Conservation (phyloP, 2,797 vertebrate species). For the Tapirus indicus region DNA sequence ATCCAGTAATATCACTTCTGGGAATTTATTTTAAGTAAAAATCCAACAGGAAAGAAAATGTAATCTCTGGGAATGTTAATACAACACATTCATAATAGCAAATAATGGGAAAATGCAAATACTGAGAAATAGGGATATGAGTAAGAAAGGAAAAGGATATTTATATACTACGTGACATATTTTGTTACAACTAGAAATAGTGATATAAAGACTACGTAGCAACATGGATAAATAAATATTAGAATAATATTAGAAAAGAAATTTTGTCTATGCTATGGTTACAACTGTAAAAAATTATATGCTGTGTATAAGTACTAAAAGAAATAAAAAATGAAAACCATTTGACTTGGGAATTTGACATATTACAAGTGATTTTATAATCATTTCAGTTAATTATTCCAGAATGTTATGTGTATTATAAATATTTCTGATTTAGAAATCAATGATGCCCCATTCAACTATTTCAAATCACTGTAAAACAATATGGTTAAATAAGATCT, state of each 20-base stretch:
- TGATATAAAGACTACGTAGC: neutral
- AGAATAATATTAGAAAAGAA: neutral
- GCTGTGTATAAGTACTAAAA: neutral
- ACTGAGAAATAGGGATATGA: neutral
- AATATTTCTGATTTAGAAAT: conserved; percentile 25
- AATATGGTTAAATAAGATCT: neutral
- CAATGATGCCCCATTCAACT: neutral
- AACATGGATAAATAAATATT: neutral
- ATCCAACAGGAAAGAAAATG: neutral
- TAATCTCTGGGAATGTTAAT: neutral
- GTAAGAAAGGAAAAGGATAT: neutral
- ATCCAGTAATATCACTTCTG: neutral
- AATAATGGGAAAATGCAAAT: neutral
- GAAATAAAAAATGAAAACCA: neutral
- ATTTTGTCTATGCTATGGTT: neutral
- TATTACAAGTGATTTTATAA: neutral
- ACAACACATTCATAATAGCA: neutral
- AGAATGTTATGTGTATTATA: neutral
- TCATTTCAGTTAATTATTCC: neutral
- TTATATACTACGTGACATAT: neutral
- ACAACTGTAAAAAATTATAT: neutral
- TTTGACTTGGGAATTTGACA: neutral
- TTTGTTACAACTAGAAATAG: neutral
- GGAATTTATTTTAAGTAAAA: neutral
- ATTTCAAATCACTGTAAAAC: conserved; percentile 19